A percentile compares a stretch with the other conserved stretches of the same genome.
Evolutionary conservation across 2,888 invertebrate genomes (phyloP).

Genomic region (Aphidius colemani): DNA sequence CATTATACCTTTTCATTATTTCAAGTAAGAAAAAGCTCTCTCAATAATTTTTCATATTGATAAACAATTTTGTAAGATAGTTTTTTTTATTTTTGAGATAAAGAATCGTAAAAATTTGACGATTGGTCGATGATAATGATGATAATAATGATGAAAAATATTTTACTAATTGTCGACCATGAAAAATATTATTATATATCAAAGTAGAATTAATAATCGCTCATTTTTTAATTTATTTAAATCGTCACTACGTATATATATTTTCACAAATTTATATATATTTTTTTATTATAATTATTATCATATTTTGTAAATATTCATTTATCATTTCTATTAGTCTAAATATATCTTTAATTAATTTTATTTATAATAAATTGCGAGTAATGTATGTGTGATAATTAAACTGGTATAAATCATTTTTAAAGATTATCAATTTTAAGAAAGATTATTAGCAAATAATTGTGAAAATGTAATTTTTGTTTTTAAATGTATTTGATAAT

Average conservation of each 20-base stretch:
- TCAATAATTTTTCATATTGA: constrained; percentile 20
- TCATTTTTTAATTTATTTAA: constrained; percentile 9
- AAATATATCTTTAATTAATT: background rate
- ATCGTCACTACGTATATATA: background rate
- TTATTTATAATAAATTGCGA: background rate
- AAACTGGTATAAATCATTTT: background rate
- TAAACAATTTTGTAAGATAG: background rate
- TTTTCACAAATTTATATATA: too few relatives aligned
- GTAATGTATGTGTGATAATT: background rate
- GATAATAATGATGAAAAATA: background rate
- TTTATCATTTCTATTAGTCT: background rate
- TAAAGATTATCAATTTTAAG: background rate
- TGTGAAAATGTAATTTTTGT: background rate
- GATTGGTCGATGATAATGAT: constrained; percentile 24
- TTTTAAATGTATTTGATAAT: constrained; percentile 11
- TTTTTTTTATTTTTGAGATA: background rate
- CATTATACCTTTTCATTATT: background rate
- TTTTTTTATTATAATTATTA: background rate
- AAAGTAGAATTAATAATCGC: constrained; percentile 17
- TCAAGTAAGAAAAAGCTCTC: background rate
- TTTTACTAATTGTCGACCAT: constrained; percentile 16
- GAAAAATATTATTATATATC: constrained; percentile 19
- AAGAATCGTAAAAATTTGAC: constrained; percentile 13
- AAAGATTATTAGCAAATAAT: background rate
- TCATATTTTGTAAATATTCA: constrained; percentile 5